phyloP scores from a whole-genome alignment of 1,140 invertebrate species.

The Hermatobates lingyangjiaoensis region DNA sequence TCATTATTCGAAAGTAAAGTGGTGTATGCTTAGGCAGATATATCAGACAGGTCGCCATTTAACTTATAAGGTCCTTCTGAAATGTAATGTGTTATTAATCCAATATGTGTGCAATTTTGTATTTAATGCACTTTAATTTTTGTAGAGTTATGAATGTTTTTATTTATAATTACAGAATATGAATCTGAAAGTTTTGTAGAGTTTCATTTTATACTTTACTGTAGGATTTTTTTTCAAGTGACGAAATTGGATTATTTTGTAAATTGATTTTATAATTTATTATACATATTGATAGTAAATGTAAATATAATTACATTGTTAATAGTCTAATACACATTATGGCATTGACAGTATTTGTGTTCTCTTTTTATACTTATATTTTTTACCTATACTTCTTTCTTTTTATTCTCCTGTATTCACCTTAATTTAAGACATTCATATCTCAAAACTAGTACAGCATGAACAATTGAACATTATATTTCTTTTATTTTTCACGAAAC shows the following conservation, averaged over 20 bases:
- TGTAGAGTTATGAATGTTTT: not conserved
- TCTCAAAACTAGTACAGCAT: too few species aligned
- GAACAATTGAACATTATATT: too few species aligned
- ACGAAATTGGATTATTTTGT: not conserved
- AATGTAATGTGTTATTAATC: too few species aligned
- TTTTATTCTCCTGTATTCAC: too few species aligned
- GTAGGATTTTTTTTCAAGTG: not conserved
- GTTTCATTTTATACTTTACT: not conserved
- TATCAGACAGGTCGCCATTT: too few species aligned
- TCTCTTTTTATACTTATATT: too few species aligned
- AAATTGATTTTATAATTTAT: conserved; percentile 3
- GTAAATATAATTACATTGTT: conserved; percentile 1
- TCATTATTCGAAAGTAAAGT: too few species aligned
- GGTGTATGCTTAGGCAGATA: too few species aligned
- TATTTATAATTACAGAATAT: conserved; percentile 1
- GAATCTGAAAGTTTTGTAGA: not conserved
- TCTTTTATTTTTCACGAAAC: too few species aligned
- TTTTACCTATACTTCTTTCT: too few species aligned
- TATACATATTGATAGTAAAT: not conserved
- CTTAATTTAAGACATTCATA: too few species aligned
- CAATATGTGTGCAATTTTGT: conserved; percentile 1
- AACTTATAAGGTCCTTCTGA: too few species aligned
- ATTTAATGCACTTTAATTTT: conserved; percentile 1
- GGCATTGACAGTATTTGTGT: not conserved
- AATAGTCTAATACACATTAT: conserved; percentile 2